Conservation (phyloP, 2,888 invertebrate species). For the Sesia bembeciformis region DNA sequence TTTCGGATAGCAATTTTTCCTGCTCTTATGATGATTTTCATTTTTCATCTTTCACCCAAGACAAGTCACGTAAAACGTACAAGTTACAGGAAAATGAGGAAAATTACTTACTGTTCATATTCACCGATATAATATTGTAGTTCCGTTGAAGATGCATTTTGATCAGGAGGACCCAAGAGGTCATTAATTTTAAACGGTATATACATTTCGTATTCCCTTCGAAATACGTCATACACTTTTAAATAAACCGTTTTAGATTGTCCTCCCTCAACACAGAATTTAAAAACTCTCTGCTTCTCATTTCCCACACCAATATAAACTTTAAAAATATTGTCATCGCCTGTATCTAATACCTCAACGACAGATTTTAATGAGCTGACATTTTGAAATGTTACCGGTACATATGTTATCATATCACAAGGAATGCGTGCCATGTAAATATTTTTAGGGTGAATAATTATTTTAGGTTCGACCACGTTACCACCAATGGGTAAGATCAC, state of each 20-base stretch:
- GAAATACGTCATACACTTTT: slow-evolving; percentile 47
- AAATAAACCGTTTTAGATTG: slow-evolving; percentile 50
- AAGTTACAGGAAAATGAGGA: no score
- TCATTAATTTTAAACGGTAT: slow-evolving; percentile 75
- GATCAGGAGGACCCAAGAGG: slow-evolving; percentile 70
- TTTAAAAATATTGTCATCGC: slow-evolving; percentile 51
- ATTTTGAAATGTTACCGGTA: slow-evolving; percentile 56
- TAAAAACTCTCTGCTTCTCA: slow-evolving; percentile 40
- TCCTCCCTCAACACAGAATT: slow-evolving; percentile 45
- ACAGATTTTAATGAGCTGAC: slow-evolving; percentile 30
- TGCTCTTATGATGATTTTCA: no score
- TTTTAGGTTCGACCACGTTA: slow-evolving; percentile 63
- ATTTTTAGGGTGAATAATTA: slow-evolving; percentile 60
- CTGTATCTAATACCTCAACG: slow-evolving; percentile 41
- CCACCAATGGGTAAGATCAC: slow-evolving; percentile 55
- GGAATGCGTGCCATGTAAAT: slow-evolving; percentile 67
- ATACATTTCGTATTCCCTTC: slow-evolving; percentile 71
- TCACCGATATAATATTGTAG: slow-evolving; percentile 41
- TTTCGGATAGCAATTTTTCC: no score
- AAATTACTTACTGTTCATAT: slow-evolving; percentile 40
- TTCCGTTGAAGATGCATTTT: slow-evolving; percentile 37
- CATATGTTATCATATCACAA: slow-evolving; percentile 44
- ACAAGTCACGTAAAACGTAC: no score
- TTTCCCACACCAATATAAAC: slow-evolving; percentile 44
- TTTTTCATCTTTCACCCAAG: no score